Evolutionary conservation across 1,140 invertebrate genomes (phyloP).

Genomic region (Bombyx mandarina): DNA sequence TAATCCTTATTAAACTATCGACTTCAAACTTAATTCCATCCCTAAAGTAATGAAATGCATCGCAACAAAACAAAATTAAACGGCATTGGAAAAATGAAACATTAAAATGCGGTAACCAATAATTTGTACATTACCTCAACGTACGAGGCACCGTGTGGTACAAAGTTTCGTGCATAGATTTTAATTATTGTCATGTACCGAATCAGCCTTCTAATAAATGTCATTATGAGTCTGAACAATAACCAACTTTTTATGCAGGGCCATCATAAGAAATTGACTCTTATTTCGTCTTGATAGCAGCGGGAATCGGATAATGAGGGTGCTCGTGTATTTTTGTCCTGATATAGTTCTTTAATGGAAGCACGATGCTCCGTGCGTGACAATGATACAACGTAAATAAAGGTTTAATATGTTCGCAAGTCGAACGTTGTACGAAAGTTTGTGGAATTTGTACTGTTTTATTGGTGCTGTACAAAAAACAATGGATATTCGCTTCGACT

Average conservation of each 20-base stretch:
- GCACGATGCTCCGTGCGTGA: slow-evolving; percentile 57
- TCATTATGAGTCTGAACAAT: slow-evolving; percentile 56
- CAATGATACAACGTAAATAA: slow-evolving; percentile 60
- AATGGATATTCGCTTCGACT: slow-evolving; percentile 9
- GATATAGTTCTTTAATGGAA: slow-evolving; percentile 62
- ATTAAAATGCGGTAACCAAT: slow-evolving; percentile 8
- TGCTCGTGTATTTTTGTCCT: slow-evolving; percentile 21
- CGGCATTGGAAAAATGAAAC: no score
- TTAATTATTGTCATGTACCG: slow-evolving; percentile 69
- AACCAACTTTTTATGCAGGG: slow-evolving; percentile 20
- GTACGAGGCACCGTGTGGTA: slow-evolving; percentile 57
- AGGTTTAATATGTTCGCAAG: slow-evolving; percentile 48
- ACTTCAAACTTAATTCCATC: no score
- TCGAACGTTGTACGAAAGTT: slow-evolving; percentile 32
- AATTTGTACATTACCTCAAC: slow-evolving; percentile 52
- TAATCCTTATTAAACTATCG: no score
- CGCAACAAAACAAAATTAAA: background rate
- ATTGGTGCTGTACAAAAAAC: slow-evolving; percentile 5
- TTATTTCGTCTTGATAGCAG: background rate
- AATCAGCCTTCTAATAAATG: slow-evolving; percentile 67
- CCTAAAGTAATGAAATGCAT: no score
- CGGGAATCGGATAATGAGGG: slow-evolving; percentile 12
- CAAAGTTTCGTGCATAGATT: slow-evolving; percentile 62
- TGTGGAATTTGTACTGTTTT: slow-evolving; percentile 5
- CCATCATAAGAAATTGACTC: no score